These are phyloP conservation scores for Bombyx huttoni DNA, from an alignment of 2,888 invertebrate genomes.

Conservation along the genomic window DNA sequence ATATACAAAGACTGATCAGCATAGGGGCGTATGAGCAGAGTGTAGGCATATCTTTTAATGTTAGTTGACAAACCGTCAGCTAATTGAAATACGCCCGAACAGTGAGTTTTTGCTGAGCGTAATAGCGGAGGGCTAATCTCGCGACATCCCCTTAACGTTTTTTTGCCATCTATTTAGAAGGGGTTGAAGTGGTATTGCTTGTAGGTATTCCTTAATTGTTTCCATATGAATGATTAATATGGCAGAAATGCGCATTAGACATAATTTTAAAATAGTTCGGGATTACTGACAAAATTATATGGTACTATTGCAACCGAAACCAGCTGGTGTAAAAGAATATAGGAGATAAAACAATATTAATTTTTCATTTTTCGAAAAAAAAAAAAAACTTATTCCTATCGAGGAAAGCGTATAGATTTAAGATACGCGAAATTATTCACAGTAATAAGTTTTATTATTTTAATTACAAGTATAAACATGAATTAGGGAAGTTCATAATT, in stretches of 20 bases:
- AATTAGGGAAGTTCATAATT: no score
- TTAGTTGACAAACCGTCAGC: conserved; percentile 66
- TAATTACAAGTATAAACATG: no score
- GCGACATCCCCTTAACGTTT: conserved; percentile 40
- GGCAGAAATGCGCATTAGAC: not conserved
- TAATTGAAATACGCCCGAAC: conserved; percentile 69
- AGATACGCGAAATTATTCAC: no score
- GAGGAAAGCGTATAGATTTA: no score
- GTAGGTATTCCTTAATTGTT: conserved; percentile 29
- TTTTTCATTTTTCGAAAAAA: no score
- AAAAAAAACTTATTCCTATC: no score
- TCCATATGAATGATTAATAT: conserved; percentile 1
- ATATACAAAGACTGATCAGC: not conserved
- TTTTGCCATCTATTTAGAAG: conserved; percentile 38
- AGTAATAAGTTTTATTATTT: no score
- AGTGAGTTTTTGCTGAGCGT: conserved; percentile 51
- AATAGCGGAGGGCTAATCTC: conserved; percentile 56
- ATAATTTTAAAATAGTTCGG: not conserved
- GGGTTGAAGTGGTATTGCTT: conserved; percentile 38
- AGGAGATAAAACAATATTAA: no score
- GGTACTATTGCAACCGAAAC: no score
- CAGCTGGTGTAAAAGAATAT: no score
- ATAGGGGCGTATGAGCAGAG: conserved; percentile 24
- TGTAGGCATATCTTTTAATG: conserved; percentile 5
- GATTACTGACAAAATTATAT: not conserved